Percentiles rank a stretch among this genome's conserved stretches.
phyloP scores from a whole-genome alignment of 2,888 invertebrate species.

The Noctua fimbriata region DNA sequence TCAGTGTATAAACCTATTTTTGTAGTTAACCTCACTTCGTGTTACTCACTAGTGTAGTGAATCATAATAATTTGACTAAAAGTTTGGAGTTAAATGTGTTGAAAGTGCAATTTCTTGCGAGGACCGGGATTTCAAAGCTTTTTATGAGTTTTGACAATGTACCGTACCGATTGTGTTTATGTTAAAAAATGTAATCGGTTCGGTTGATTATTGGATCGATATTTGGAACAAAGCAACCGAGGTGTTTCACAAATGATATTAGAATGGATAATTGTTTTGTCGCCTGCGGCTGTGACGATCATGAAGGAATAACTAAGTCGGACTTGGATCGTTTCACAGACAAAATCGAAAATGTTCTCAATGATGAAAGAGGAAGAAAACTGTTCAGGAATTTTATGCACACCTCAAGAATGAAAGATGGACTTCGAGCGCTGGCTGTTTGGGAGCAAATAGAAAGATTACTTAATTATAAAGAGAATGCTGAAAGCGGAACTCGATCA shows the following conservation, averaged over 20 bases:
- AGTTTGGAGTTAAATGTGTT: constrained; percentile 18
- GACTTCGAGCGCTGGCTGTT: constrained; percentile 81
- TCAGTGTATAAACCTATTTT: constrained; percentile 79
- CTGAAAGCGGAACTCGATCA: constrained; percentile 77
- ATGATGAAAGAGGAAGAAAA: constrained; percentile 85
- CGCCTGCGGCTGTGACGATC: constrained; percentile 86
- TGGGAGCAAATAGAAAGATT: constrained; percentile 85
- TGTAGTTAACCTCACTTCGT: constrained; percentile 85
- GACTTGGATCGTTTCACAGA: constrained; percentile 89
- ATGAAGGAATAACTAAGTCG: constrained; percentile 84
- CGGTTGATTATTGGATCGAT: constrained; percentile 76
- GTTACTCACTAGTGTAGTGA: constrained; percentile 70
- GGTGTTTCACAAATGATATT: constrained; percentile 75
- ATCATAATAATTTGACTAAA: constrained; percentile 55
- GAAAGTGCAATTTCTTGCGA: constrained; percentile 17
- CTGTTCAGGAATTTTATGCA: constrained; percentile 87
- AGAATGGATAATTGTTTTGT: constrained; percentile 88
- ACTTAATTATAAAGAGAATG: constrained; percentile 78
- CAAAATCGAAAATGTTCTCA: constrained; percentile 88
- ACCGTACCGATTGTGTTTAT: constrained; percentile 32
- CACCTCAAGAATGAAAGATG: constrained; percentile 83
- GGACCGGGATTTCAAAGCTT: neutral
- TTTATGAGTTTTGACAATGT: constrained; percentile 30
- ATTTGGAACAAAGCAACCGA: constrained; percentile 71
- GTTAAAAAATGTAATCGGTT: constrained; percentile 39